Evolutionary conservation across 2,113 vertebrate species (phyloP), one percentile per base, ranked within the genome.

Genomic region (Reinhardtius hippoglossoides): DNA sequence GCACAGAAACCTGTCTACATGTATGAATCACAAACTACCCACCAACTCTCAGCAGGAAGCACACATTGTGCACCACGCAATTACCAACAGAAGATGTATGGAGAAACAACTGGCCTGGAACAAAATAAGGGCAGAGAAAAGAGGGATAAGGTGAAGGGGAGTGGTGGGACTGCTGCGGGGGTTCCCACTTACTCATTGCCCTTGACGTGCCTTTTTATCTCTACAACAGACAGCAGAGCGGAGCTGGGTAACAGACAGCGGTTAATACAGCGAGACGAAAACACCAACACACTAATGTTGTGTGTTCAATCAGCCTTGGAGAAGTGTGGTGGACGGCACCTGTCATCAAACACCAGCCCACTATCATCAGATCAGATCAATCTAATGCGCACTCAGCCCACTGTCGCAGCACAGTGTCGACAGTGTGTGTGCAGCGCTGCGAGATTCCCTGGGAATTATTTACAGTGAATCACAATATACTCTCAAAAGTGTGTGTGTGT

Each of bases 251-350:
- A 69, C 66, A 78, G 72, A 73, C 69, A 82, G 42, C 13, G 24
- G 58, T 76, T 84, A 74, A 85, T 76, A 65, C 74, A 73, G 74
- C 4, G 1, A 77, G 76, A 76, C 15, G 16, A 67, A 72, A 76
- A 79, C 42, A 81, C 64, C 16, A 74, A 20, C 26, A 50, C 67
- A 54, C 26, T 69, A 74, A 74, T 72, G 70, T 31, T 55, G 59
- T 61, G 54, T 76, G 78, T 78, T 88, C 71, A 87, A 71, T 87
- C 84, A 85, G 57, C 74, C 83, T 81, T 23, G 37, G 3, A 75
- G 69, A 57, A 20, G 24, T 24, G 72, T 71, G 57, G 63, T 74
- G 76, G 69, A 83, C 68, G 26, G 72, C 72, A 76, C 26, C 67
- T 54, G 74, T 75, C 68, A 74, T 57, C 31, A 4, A 70, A 61